Evolutionary conservation across 2,888 invertebrate genomes (phyloP).

Genomic region (Trimorus sp.): DNA sequence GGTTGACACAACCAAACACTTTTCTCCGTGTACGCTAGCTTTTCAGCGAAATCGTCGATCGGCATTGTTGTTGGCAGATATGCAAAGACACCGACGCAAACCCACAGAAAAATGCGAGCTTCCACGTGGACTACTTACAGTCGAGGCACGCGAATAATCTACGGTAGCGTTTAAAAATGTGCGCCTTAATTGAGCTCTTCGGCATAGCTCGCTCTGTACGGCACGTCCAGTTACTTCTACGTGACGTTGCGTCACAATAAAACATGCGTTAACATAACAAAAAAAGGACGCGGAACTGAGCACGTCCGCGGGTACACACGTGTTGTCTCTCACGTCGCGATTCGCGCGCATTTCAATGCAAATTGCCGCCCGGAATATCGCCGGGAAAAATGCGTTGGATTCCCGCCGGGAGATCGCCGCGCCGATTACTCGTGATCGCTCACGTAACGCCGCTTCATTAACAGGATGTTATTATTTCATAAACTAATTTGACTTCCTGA

Average conservation of each 20-base stretch:
- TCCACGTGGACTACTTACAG: neutral
- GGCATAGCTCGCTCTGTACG: constrained; percentile 3
- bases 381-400: constrained; percentile 31
- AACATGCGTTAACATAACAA: constrained; percentile 16
- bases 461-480: constrained; percentile 37
- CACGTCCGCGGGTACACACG: neutral
- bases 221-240: constrained; percentile 15
- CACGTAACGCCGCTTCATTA: constrained; percentile 35
- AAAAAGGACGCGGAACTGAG: constrained; percentile 11
- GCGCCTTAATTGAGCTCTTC: constrained; percentile 22
- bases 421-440: constrained; percentile 28
- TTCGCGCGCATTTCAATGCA: constrained; percentile 31
- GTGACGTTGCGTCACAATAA: constrained; percentile 29
- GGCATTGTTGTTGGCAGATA: too few relatives aligned
- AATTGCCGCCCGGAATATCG: constrained; percentile 28
- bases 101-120: neutral
- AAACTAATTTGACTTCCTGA: constrained; percentile 7
- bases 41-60: too few relatives aligned
- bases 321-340: constrained; percentile 20
- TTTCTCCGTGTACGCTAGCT: too few relatives aligned
- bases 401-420: constrained; percentile 2
- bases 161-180: constrained; percentile 7
- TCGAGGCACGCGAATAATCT: constrained; percentile 4
- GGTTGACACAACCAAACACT: too few relatives aligned
- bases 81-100: too few relatives aligned